A percentile compares a stretch with the other conserved stretches of the same genome.
Evolutionary conservation across 2,797 vertebrate species (phyloP).

Genomic region (Sebastes melanostomus): DNA sequence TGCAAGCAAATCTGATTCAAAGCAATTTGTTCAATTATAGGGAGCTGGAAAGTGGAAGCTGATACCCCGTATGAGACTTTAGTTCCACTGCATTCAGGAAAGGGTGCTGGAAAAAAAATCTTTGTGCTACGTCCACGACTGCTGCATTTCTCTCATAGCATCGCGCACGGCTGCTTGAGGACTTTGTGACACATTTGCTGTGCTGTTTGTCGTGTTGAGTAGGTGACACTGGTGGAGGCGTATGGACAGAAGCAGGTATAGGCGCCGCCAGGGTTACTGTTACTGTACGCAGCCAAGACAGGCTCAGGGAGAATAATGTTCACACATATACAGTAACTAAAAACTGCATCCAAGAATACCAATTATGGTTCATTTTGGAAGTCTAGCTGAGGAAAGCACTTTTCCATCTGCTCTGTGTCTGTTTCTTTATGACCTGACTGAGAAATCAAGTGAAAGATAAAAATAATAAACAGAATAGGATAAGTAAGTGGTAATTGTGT

Average conservation of each 20-base stretch:
- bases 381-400: slow-evolving; percentile 30
- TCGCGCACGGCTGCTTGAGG: not conserved
- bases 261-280: not conserved
- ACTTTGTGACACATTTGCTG: slow-evolving; percentile 27
- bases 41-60: slow-evolving; percentile 75
- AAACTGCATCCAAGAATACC: slow-evolving; percentile 46
- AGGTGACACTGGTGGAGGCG: not conserved
- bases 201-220: slow-evolving; percentile 12
- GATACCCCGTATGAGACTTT: slow-evolving; percentile 72
- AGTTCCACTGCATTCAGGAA: slow-evolving; percentile 67
- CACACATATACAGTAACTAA: slow-evolving; percentile 41
- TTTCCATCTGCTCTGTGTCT: slow-evolving; percentile 48
- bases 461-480: not conserved
- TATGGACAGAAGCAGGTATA: not conserved
- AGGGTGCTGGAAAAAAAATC: slow-evolving; percentile 69
- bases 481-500: not conserved
- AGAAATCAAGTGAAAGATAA: not conserved
- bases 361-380: slow-evolving; percentile 43
- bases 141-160: slow-evolving; percentile 14
- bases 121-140: slow-evolving; percentile 17
- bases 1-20: slow-evolving; percentile 76
- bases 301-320: slow-evolving; percentile 31
- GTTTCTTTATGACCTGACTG: not conserved
- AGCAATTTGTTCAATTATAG: slow-evolving; percentile 80
- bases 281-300: not conserved